These are phyloP conservation scores for Catagonus wagneri DNA, from an alignment of 2,113 vertebrate genomes.

Conservation along the genomic window DNA sequence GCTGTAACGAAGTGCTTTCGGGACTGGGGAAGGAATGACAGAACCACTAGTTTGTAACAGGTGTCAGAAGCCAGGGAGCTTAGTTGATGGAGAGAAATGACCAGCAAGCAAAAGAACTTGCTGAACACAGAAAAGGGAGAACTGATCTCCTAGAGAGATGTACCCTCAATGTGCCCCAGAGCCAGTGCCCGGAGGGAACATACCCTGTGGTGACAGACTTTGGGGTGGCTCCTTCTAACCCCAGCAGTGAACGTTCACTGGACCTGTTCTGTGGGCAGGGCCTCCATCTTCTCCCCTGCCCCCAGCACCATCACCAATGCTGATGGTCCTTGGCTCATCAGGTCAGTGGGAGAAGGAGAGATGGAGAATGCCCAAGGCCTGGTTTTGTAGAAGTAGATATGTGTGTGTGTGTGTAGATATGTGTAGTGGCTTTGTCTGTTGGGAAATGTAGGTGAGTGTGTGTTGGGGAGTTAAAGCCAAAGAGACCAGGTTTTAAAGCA, in stretches of 20 bases:
- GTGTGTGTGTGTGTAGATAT: too few species aligned
- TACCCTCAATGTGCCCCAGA: background rate
- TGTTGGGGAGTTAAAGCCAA: background rate
- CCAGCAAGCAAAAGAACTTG: too few species aligned
- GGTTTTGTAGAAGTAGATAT: too few species aligned
- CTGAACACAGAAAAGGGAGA: background rate
- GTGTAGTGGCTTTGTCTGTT: background rate
- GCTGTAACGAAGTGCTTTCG: too few species aligned
- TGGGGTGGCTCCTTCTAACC: background rate
- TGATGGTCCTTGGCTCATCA: fast-evolving
- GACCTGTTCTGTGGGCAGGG: background rate
- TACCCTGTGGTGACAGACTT: too few species aligned
- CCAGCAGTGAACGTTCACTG: fast-evolving
- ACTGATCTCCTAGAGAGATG: background rate
- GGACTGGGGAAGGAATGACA: too few species aligned
- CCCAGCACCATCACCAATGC: fast-evolving
- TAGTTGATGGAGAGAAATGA: fast-evolving
- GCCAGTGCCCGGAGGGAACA: background rate
- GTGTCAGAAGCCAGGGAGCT: background rate
- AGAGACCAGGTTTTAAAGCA: background rate
- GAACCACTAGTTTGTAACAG: background rate
- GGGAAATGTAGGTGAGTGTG: background rate
- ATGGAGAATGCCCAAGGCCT: background rate
- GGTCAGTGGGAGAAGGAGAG: background rate
- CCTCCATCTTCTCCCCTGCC: too few species aligned